Percentiles rank a stretch among this genome's conserved stretches.
Conservation (phyloP, 1,140 invertebrate species). For the Psix sp. region DNA sequence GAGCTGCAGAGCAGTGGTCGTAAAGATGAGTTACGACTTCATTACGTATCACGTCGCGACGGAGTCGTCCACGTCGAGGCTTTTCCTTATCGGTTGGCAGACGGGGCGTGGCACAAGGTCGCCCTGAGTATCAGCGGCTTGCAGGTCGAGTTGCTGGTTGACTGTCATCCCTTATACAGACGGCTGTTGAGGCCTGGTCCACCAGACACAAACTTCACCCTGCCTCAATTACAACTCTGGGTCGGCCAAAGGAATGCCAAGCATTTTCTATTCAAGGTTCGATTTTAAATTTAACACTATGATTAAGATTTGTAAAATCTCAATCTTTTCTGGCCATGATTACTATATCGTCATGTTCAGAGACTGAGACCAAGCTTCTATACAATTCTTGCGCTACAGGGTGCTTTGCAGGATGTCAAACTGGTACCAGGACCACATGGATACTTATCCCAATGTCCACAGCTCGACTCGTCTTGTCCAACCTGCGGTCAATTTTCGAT, state of each 20-base stretch:
- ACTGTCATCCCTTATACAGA: slow-evolving; percentile 90
- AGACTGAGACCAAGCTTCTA: slow-evolving; percentile 52
- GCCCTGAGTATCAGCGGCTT: slow-evolving; percentile 88
- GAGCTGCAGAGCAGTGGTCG: slow-evolving; percentile 93
- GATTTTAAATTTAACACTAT: slow-evolving; percentile 53
- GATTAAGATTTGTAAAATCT: slow-evolving; percentile 46
- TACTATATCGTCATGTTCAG: slow-evolving; percentile 34
- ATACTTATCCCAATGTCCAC: slow-evolving; percentile 90
- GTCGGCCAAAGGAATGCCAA: slow-evolving; percentile 90
- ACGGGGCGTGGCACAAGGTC: slow-evolving; percentile 90
- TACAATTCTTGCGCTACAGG: slow-evolving; percentile 79
- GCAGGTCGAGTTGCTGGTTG: slow-evolving; percentile 88
- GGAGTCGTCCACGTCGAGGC: slow-evolving; percentile 85
- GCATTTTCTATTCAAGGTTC: slow-evolving; percentile 92
- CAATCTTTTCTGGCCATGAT: slow-evolving; percentile 42
- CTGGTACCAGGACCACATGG: slow-evolving; percentile 90
- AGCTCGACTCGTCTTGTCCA: slow-evolving; percentile 89
- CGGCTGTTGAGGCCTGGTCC: slow-evolving; percentile 80
- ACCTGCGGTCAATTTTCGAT: slow-evolving; percentile 92
- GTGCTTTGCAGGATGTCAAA: slow-evolving; percentile 90
- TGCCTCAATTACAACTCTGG: slow-evolving; percentile 86
- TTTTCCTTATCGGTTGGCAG: slow-evolving; percentile 90
- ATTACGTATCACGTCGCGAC: slow-evolving; percentile 82
- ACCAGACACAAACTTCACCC: slow-evolving; percentile 85
- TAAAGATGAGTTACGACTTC: slow-evolving; percentile 88